Base-by-base conservation (phyloP, 2,113 vertebrate species). In the Mugil cephalus region DNA sequence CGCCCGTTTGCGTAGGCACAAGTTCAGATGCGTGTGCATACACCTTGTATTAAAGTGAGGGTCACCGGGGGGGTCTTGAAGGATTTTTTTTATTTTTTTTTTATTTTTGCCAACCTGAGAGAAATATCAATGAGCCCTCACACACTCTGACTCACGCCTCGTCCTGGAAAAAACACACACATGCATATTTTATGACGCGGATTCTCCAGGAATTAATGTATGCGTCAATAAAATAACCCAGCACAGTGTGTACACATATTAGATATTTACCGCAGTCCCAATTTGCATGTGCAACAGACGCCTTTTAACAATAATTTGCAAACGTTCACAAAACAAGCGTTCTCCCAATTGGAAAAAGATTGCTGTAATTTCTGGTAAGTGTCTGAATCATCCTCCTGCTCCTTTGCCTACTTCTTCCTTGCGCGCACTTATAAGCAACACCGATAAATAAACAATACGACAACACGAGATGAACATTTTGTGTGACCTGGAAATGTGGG, bases 41-140 rank as follows among this genome's bases (percentile, higher is more conserved):
- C 54, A 65, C 45, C 62, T 15, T 80, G 63, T 56, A 72, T 76
- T 64, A 59, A 71, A 59, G 63, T 38, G 6, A 6, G 1, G 76
- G 84, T 85, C 71, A 85, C 24, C 3, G 21, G 62, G 65, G n/a
- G 45, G 69, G 64, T 77, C 73, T 42, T 54, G 51, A 65, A 67
- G 55, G 55, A 68, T 67, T 78, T 69, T 17, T 30, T 30, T 30
- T n/a, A n/a, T n/a, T 30, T 18, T 47, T 47, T 15, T 46, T n/a
- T 17, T 47, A 8, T 47, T 50, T 50, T 70, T 77, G 36, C 67
- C 35, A 45, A 56, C 39, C 67, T 81, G 77, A 85, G 79, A 73
- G 69, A 85, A 84, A 82, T 67, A 84, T 82, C 63, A 82, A 78
- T 59, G 69, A 75, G 56, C 66, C 11, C 18, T 79, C 43, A 45